Conservation (phyloP, 2,797 vertebrate genomes). For the Petrocephalus sullivani region DNA sequence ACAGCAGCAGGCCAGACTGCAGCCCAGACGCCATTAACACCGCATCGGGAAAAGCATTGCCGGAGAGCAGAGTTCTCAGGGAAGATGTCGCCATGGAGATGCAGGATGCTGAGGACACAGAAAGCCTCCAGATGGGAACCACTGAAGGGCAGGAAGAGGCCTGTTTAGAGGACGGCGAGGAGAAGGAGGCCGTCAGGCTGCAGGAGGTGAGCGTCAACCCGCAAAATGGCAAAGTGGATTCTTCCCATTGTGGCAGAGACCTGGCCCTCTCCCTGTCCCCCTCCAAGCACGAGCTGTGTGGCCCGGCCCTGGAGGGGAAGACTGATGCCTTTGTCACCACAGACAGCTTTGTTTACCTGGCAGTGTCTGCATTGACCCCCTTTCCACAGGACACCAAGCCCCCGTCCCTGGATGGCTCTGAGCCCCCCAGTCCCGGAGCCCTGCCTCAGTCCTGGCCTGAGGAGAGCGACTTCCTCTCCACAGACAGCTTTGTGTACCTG, state of each 20-base stretch:
- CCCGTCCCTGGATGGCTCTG: constrained; percentile 36
- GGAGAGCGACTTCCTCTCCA: constrained; percentile 70
- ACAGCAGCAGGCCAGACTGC: constrained; percentile 59
- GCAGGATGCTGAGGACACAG: not conserved
- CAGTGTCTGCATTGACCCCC: constrained; percentile 57
- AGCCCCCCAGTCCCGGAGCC: constrained; percentile 18
- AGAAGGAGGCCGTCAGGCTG: not conserved
- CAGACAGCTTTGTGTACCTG: constrained; percentile 72
- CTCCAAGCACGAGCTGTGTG: constrained; percentile 52
- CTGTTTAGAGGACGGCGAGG: constrained; percentile 10
- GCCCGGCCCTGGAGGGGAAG: constrained; percentile 55
- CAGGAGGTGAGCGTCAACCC: not conserved
- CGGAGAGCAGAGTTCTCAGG: not conserved
- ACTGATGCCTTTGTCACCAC: constrained; percentile 66
- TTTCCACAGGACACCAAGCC: constrained; percentile 26
- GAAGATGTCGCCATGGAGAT: constrained; percentile 1
- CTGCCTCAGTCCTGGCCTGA: constrained; percentile 54
- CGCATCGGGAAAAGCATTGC: constrained; percentile 47
- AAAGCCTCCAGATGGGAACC: not conserved
- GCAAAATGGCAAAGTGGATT: constrained; percentile 40
- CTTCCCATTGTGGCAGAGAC: constrained; percentile 36
- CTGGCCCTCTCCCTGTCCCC: constrained; percentile 31
- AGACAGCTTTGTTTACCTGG: constrained; percentile 72
- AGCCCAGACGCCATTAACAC: constrained; percentile 55
- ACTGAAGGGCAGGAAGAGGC: not conserved